A percentile compares a stretch with the other conserved stretches of the same genome.
phyloP scores from a whole-genome alignment of 2,797 vertebrate species.

The Knipowitschia caucasica region DNA sequence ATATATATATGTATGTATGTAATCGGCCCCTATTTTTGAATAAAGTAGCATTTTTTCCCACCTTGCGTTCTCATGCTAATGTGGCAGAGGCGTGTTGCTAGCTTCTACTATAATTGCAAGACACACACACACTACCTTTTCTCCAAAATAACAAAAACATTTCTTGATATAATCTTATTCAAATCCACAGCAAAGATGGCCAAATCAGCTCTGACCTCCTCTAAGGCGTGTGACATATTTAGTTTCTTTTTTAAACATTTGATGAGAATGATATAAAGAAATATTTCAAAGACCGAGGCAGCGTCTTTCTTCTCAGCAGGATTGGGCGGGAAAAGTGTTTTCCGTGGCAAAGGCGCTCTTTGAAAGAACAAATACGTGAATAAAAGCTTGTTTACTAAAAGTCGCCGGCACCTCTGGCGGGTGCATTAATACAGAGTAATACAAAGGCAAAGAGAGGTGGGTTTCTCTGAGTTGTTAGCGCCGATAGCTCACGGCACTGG shows the following conservation, averaged over 20 bases:
- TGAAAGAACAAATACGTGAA: constrained; percentile 33
- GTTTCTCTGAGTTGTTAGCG: not conserved
- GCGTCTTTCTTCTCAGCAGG: constrained; percentile 28
- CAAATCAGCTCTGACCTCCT: not conserved
- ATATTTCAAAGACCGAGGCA: constrained; percentile 12
- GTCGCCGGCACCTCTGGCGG: constrained; percentile 30
- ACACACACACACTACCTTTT: not conserved
- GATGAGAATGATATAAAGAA: not conserved
- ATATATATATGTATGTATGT: not conserved
- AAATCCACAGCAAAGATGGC: not conserved
- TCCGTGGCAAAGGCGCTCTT: not conserved
- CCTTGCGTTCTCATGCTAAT: not conserved
- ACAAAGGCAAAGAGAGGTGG: constrained; percentile 1
- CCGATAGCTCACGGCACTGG: not conserved
- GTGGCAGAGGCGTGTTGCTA: not conserved
- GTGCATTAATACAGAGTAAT: constrained; percentile 48
- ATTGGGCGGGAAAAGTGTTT: constrained; percentile 23
- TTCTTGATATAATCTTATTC: not conserved
- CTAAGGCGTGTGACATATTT: not conserved
- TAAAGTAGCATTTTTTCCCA: not conserved
- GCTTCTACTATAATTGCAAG: not conserved
- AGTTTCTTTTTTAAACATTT: not conserved
- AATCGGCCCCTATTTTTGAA: not conserved
- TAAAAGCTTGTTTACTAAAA: constrained; percentile 42
- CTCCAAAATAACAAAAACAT: not conserved